Evolutionary conservation across 2,113 vertebrate genomes (phyloP).

Genomic region (Lamprotornis superbus): DNA sequence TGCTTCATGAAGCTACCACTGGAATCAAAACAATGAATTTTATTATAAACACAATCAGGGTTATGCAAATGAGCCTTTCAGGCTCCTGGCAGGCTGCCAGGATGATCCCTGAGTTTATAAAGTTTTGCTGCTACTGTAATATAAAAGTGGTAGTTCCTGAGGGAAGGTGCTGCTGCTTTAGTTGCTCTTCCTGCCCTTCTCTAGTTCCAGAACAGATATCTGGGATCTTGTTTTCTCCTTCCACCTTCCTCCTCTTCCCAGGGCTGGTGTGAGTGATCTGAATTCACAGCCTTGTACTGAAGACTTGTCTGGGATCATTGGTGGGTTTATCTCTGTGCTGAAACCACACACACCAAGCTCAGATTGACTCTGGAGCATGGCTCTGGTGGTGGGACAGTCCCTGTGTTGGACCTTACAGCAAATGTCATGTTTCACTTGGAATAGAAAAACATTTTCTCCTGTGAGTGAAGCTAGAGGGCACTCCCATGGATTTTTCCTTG

Average conservation of each 20-base stretch:
- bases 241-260: neutral
- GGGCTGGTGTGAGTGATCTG: neutral
- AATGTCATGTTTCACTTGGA: neutral
- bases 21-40: conserved; percentile 31
- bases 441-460: neutral
- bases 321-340: neutral
- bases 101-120: neutral
- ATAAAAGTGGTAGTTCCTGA: neutral
- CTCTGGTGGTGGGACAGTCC: neutral
- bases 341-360: neutral
- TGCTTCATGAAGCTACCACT: neutral
- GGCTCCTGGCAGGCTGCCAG: neutral
- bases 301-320: accelerated
- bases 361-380: neutral
- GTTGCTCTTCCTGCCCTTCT: neutral
- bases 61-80: neutral
- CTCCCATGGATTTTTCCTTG: neutral
- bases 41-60: neutral
- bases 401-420: neutral
- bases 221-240: neutral
- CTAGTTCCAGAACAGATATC: neutral
- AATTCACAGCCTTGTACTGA: accelerated
- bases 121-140: neutral
- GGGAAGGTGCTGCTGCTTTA: neutral
- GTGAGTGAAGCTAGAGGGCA: neutral